phyloP scores from a whole-genome alignment of 2,113 vertebrate species.

The Poeciliopsis prolifica region DNA sequence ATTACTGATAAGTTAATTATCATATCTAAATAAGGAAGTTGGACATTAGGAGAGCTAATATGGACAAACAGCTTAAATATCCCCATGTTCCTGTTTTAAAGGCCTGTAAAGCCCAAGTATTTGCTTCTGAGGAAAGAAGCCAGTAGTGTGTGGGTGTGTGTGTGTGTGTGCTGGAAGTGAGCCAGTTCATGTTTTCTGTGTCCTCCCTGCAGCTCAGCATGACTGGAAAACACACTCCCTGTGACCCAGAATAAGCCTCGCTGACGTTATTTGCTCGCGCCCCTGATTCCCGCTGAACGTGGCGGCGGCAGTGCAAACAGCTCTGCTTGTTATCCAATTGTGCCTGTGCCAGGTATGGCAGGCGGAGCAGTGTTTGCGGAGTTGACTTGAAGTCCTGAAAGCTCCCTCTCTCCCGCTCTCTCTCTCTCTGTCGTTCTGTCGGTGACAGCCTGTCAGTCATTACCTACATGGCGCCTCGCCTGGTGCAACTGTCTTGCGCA shows the following conservation, averaged over 20 bases:
- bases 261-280: conserved; percentile 46
- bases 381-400: conserved; percentile 56
- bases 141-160: neutral
- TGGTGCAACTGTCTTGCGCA: conserved; percentile 34
- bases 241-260: conserved; percentile 37
- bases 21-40: neutral
- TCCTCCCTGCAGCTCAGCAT: conserved; percentile 46
- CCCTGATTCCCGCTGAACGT: conserved; percentile 46
- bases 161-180: neutral
- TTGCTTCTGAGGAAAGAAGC: neutral
- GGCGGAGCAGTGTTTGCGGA: conserved; percentile 37
- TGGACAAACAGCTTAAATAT: neutral
- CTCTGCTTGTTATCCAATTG: conserved; percentile 59
- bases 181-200: conserved; percentile 30
- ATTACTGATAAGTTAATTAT: neutral
- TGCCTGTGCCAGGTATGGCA: conserved; percentile 62
- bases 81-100: neutral
- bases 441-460: conserved; percentile 66
- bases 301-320: conserved; percentile 45
- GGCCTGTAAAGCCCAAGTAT: neutral
- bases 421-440: conserved; percentile 1
- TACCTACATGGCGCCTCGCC: conserved; percentile 31
- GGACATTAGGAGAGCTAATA: neutral
- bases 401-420: conserved; percentile 1
- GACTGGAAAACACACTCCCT: conserved; percentile 50